A percentile compares a stretch with the other conserved stretches of the same genome.
These are phyloP conservation scores for Vireo griseus DNA, from an alignment of 2,797 vertebrate species.

Conservation along the genomic window DNA sequence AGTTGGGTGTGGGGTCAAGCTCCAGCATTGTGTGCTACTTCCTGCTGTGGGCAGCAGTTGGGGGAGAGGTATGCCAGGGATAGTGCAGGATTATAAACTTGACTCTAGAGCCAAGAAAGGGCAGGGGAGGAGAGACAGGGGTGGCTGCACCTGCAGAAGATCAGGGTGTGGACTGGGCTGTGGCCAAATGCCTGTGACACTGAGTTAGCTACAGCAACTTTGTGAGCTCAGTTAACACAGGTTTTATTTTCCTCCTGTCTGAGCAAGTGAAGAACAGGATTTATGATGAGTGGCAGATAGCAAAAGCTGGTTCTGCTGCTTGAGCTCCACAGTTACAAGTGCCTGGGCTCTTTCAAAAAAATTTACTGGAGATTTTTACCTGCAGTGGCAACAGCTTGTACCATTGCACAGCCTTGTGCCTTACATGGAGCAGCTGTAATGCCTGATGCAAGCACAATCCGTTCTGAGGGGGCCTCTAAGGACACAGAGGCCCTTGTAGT, in stretches of 20 bases:
- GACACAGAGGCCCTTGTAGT: fast-evolving
- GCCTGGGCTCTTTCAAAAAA: neutral
- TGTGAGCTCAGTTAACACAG: fast-evolving
- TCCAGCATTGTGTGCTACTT: fast-evolving
- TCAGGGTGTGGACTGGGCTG: fast-evolving
- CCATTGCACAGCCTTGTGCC: too few species aligned
- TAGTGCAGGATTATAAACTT: neutral
- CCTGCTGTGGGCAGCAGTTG: neutral
- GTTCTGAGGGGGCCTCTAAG: fast-evolving
- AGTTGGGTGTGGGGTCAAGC: fast-evolving
- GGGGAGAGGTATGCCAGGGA: too few species aligned
- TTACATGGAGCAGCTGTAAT: fast-evolving
- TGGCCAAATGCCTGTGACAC: fast-evolving
- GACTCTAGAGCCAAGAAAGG: neutral
- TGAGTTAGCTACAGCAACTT: neutral
- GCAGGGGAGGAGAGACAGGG: too few species aligned
- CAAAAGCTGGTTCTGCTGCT: neutral
- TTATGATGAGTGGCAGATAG: neutral
- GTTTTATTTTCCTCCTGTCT: neutral
- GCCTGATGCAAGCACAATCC: neutral
- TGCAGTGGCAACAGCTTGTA: neutral
- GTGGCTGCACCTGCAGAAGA: too few species aligned
- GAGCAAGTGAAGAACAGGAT: neutral
- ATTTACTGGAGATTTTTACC: neutral
- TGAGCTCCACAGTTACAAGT: neutral